Conservation (phyloP, 2,888 invertebrate genomes). For the Nomada flava region DNA sequence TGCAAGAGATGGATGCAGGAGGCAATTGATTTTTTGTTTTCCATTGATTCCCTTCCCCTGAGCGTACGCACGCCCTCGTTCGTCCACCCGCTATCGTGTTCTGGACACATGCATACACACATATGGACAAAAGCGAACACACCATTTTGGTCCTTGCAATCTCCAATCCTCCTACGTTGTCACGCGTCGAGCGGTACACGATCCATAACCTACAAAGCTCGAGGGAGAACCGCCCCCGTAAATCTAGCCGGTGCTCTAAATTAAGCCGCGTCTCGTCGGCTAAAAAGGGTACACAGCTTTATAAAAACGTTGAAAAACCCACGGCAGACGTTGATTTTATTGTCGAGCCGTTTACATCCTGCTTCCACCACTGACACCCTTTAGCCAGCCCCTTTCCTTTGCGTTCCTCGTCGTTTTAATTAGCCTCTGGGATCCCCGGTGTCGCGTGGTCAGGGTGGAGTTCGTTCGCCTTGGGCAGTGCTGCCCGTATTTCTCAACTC, state of each 20-base stretch:
- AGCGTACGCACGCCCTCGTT: background rate
- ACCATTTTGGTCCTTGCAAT: slow-evolving; percentile 33
- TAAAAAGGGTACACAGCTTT: slow-evolving; percentile 43
- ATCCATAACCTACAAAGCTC: slow-evolving; percentile 65
- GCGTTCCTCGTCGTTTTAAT: slow-evolving; percentile 28
- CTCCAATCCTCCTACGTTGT: slow-evolving; percentile 49
- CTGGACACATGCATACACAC: background rate
- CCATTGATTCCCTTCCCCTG: background rate
- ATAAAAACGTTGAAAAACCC: slow-evolving; percentile 49
- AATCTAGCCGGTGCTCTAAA: slow-evolving; percentile 65
- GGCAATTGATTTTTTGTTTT: slow-evolving; percentile 67
- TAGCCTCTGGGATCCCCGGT: slow-evolving; percentile 5
- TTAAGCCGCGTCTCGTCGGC: slow-evolving; percentile 62
- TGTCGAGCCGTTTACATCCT: slow-evolving; percentile 32
- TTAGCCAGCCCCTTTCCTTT: background rate
- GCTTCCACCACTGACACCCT: background rate
- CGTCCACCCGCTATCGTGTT: background rate
- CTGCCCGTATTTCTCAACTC: no score
- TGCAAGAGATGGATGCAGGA: slow-evolving; percentile 42
- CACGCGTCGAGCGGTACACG: slow-evolving; percentile 64
- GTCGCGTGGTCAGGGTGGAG: slow-evolving; percentile 4
- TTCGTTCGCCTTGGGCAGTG: slow-evolving; percentile 10
- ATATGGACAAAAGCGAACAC: background rate
- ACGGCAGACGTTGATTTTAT: slow-evolving; percentile 60
- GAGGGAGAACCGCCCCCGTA: slow-evolving; percentile 52